phyloP scores from a whole-genome alignment of 1,140 invertebrate genomes.

The Euura lappo region DNA sequence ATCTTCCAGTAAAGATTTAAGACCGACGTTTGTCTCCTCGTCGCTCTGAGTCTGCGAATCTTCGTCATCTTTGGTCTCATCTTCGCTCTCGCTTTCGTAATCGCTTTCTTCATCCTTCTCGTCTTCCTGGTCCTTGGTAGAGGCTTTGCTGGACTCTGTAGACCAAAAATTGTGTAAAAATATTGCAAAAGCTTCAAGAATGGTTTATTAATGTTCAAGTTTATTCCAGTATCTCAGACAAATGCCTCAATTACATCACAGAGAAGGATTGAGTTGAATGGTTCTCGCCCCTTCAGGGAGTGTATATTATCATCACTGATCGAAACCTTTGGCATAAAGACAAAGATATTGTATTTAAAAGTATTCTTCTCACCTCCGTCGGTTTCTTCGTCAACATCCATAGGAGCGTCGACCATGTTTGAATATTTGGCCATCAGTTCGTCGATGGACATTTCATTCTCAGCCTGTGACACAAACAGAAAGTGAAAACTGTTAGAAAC shows the following conservation, averaged over 20 bases:
- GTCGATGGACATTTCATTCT: slow-evolving; percentile 82
- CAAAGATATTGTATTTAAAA: slow-evolving; percentile 17
- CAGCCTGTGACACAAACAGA: slow-evolving; percentile 55
- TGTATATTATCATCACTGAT: slow-evolving; percentile 44
- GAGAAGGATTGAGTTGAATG: slow-evolving; percentile 52
- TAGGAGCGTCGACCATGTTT: slow-evolving; percentile 47
- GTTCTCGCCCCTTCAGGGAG: slow-evolving; percentile 45
- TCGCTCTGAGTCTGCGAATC: slow-evolving; percentile 60
- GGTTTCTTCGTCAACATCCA: slow-evolving; percentile 51
- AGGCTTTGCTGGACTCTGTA: slow-evolving; percentile 46
- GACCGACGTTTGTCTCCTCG: slow-evolving; percentile 61
- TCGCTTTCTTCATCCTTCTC: slow-evolving; percentile 45
- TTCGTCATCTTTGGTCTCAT: slow-evolving; percentile 57
- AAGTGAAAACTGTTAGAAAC: neutral
- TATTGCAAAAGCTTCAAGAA: neutral
- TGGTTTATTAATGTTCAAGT: too few species aligned
- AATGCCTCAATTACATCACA: slow-evolving; percentile 57
- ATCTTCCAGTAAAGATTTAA: slow-evolving; percentile 72
- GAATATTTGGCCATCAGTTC: slow-evolving; percentile 79
- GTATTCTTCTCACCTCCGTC: slow-evolving; percentile 41
- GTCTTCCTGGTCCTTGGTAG: slow-evolving; percentile 48
- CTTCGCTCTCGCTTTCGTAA: slow-evolving; percentile 48
- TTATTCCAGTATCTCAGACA: slow-evolving; percentile 47
- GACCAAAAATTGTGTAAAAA: slow-evolving; percentile 10
- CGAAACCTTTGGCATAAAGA: slow-evolving; percentile 20